Evolutionary conservation across 2,113 vertebrate genomes (phyloP), one percentile per base, ranked within the genome.

Genomic region (Progne subis): DNA sequence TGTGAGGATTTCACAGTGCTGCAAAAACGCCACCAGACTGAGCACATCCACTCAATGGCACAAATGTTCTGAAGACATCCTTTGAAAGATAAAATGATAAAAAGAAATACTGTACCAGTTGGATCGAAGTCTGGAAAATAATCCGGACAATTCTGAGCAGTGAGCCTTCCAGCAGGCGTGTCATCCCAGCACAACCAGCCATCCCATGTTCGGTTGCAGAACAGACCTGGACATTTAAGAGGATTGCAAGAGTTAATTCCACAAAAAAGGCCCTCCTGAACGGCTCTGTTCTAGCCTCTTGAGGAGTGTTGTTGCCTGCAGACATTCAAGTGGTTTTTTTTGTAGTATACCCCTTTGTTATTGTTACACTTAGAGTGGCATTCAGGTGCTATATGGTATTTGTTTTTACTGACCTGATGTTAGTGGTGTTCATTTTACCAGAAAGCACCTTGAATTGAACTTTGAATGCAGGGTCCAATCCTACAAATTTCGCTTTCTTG

Each of bases 111-210:
- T 88, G 56, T 98, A 99, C 99, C 99, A 69, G 99, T 98, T 29
- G 98, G 96, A 95, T 99, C 99, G 26, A 99, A 99, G 94, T 99
- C 99, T 6, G 96, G 97, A 94, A 99, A 99, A 92, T 99, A 99
- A 93, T 99, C 98, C 0, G 99, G 99, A 79, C 99, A 99, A 92
- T 98, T 95, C 94, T 99, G 98, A 55, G 97, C 97, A 55, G 98
- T 96, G 9, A 97, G 72, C 3, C 93, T 98, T 77, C 99, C 99
- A 59, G 98, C 98, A 7, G 98, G 98, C 0, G 99, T 99, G 93
- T 99, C 98, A 4, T 98, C 98, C 99, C 99, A 99, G 91, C 99
- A 99, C 57, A 99, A 67, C 98, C 98, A 99, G 49, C 99, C 99
- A 17, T 99, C 99, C 99, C 99, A 99, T 2, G 98, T 98, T 14